phyloP scores from a whole-genome alignment of 64 coral and sea anemone species.

The Dendronephthya gigantea region DNA sequence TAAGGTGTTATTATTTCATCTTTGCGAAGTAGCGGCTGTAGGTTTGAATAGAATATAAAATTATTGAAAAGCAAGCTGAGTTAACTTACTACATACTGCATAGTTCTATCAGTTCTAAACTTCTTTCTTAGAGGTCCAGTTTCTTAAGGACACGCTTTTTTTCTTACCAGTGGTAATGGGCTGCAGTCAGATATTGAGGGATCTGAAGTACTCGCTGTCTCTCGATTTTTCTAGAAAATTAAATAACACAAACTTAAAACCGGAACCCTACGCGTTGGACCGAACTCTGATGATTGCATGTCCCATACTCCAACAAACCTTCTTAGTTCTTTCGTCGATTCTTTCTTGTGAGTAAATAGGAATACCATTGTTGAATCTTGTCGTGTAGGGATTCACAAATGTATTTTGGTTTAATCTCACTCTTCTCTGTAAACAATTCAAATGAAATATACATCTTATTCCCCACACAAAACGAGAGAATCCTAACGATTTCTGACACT shows the following conservation, averaged over 20 bases:
- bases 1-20: neutral
- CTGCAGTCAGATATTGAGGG: no score
- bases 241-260: no score
- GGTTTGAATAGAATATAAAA: neutral
- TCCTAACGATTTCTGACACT: neutral
- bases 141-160: no score
- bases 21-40: neutral
- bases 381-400: conserved; percentile 67
- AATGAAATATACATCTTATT: neutral
- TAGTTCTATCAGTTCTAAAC: no score
- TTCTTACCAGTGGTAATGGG: no score
- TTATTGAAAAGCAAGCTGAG: no score
- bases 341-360: conserved; percentile 78
- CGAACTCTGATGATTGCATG: neutral
- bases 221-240: no score
- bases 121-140: no score
- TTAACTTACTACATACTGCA: no score
- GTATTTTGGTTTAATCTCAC: conserved; percentile 58
- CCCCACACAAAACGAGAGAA: no score
- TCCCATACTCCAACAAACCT: conserved; percentile 26
- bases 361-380: conserved; percentile 79
- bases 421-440: conserved; percentile 39
- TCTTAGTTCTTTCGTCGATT: conserved; percentile 57
- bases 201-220: no score
- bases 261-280: no score